Evolutionary conservation across 1,140 invertebrate species (phyloP).

Genomic region (Cyrtorhinus lividipennis): DNA sequence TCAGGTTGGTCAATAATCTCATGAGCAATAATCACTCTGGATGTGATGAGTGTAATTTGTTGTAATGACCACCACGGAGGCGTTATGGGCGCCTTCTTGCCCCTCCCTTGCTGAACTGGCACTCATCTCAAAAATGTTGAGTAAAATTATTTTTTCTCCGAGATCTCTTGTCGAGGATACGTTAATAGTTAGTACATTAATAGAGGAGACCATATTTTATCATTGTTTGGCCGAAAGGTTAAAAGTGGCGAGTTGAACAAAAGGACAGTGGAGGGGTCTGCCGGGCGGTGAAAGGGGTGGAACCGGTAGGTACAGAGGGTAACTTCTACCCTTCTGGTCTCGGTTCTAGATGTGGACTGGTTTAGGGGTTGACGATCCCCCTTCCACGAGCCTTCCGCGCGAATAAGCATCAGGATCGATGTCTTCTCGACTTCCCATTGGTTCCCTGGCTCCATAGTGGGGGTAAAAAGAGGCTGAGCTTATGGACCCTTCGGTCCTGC

Average conservation of each 20-base stretch:
- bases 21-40: too few relatives aligned
- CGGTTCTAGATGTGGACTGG: not conserved
- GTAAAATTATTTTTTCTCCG: too few relatives aligned
- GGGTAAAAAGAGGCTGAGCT: not conserved
- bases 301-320: too few relatives aligned
- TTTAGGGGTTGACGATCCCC: not conserved
- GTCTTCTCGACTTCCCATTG: not conserved
- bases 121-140: too few relatives aligned
- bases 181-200: not conserved
- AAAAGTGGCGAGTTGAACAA: slow-evolving; percentile 2
- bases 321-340: slow-evolving; percentile 6
- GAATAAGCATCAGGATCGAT: slow-evolving; percentile 4
- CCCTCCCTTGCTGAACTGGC: too few relatives aligned
- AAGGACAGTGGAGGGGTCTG: not conserved
- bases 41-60: too few relatives aligned
- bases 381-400: slow-evolving; percentile 4
- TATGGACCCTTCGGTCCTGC: not conserved
- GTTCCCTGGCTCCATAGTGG: not conserved
- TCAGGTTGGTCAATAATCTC: too few relatives aligned
- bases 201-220: not conserved
- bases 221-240: slow-evolving; percentile 1
- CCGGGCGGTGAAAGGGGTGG: not conserved
- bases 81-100: too few relatives aligned
- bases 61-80: too few relatives aligned
- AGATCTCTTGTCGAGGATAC: too few relatives aligned